Conservation (phyloP, 2,113 vertebrate species). For the Austrofundulus limnaeus region DNA sequence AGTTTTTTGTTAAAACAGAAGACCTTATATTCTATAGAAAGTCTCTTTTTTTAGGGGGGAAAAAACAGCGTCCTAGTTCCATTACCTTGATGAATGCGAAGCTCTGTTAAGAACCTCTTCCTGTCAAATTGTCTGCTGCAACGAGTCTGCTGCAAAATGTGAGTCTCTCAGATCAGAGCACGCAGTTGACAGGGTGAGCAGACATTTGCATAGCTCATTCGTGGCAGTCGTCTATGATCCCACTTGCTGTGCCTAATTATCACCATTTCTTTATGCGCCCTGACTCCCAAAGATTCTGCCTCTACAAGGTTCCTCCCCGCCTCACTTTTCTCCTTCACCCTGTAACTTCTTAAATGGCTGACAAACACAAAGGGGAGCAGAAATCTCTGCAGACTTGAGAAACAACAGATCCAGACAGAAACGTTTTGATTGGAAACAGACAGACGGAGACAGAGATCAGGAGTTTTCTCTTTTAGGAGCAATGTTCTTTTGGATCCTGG, state of each 20-base stretch:
- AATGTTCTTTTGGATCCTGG: conserved; percentile 41
- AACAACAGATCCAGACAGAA: conserved; percentile 41
- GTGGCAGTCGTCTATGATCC: conserved; percentile 67
- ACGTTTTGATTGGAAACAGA: conserved; percentile 29
- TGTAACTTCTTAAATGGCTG: conserved; percentile 51
- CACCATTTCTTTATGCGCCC: conserved; percentile 48
- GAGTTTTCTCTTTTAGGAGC: conserved; percentile 24
- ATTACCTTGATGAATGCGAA: conserved; percentile 25
- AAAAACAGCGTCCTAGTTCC: conserved; percentile 27
- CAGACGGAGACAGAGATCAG: neutral
- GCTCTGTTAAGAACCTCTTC: conserved; percentile 18
- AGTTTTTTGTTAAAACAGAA: conserved; percentile 9
- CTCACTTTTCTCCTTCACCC: conserved; percentile 23
- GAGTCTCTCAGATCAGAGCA: conserved; percentile 50
- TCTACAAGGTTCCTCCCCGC: conserved; percentile 30
- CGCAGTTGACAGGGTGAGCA: conserved; percentile 49
- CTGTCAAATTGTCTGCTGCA: conserved; percentile 46
- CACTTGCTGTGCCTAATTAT: conserved; percentile 64
- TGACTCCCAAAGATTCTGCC: conserved; percentile 31
- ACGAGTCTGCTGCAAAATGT: conserved; percentile 31
- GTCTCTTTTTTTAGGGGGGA: conserved; percentile 20
- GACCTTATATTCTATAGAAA: conserved; percentile 1
- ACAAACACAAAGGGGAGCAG: conserved; percentile 34
- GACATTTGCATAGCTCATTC: conserved; percentile 66
- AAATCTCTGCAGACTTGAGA: conserved; percentile 30